Base-by-base conservation (phyloP, 92 coral and sea anemone genomes). In the Zoanthus gigantus region DNA sequence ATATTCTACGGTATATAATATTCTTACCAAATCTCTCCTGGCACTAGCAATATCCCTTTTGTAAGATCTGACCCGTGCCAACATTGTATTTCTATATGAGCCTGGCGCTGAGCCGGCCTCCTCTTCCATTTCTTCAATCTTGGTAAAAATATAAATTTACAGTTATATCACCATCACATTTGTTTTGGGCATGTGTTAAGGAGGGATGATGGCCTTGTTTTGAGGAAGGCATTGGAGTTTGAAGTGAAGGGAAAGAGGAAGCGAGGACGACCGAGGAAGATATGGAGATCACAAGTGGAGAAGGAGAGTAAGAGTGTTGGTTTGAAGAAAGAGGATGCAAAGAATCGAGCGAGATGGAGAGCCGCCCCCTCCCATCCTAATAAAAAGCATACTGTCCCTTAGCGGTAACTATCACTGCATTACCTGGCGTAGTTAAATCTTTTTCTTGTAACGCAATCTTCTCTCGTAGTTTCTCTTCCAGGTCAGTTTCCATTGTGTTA, bases 101-200 rank as follows among this genome's bases (percentile, higher is more conserved):
- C 93, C 99, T 61, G 99, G 99, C 8, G 99, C 99, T 52, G 76
- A 56, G 9, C 89, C 86, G 30, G 99, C 95, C 84, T 97, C 98
- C 46, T 95, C 96, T 77, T 97, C 99, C 98, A 97, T 92, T 72
- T 97, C 99, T 58, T 97, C 99, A 54, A 97, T 88, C 99, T 97
- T 28, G 32, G 69, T 3, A 63, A 58, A 68, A 83, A 45, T 68
- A 73, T 7, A 74, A 16, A 30, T 69, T 11, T 61, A 9, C 72
- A 54, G 54, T 50, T 10, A 50, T 2, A 0, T 50, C 54, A 7
- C 12, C 12, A 7, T 50, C 54, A 50, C 54, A 50, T 50, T 8
- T 47, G 23, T 23, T 23, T 23, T 23, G 23, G 23, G 23, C 23
- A 23, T 23, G 23, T 23, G 23, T 23, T 23, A 23, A 23, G 23